These are phyloP conservation scores for Drosophila truncata DNA, from an alignment of 1,140 invertebrate genomes.

Conservation along the genomic window DNA sequence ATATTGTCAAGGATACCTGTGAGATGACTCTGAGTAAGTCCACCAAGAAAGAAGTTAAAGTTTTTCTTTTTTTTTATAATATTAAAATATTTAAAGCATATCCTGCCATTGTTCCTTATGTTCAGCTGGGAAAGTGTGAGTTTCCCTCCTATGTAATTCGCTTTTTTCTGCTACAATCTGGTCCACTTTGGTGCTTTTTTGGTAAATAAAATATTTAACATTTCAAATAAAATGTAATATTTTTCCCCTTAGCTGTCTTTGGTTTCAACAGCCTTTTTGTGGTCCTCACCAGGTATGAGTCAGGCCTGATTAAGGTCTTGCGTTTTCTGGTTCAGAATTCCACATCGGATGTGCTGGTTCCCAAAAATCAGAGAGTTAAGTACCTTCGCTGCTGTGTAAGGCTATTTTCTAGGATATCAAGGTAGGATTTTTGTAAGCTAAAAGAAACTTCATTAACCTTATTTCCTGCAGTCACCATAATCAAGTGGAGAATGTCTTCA, in stretches of 20 bases:
- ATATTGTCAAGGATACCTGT: constrained; percentile 53
- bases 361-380: constrained; percentile 24
- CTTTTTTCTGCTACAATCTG: constrained; percentile 61
- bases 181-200: constrained; percentile 67
- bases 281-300: constrained; percentile 65
- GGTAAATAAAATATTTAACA: constrained; percentile 16
- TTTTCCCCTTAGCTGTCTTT: constrained; percentile 53
- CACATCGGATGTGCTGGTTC: constrained; percentile 49
- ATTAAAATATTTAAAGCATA: constrained; percentile 44
- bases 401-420: constrained; percentile 61
- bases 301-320: constrained; percentile 53
- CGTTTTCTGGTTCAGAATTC: constrained; percentile 60
- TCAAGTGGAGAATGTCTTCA: constrained; percentile 62
- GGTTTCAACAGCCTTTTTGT: constrained; percentile 72
- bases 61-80: background rate
- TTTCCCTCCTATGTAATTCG: constrained; percentile 63
- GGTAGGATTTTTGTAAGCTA: constrained; percentile 9
- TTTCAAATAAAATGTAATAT: background rate
- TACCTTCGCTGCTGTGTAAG: constrained; percentile 63
- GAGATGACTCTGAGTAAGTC: constrained; percentile 68
- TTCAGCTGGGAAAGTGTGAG: constrained; percentile 48
- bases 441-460: background rate
- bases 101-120: constrained; percentile 64
- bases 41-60: background rate
- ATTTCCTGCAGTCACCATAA: constrained; percentile 53